Percentiles rank a stretch among this genome's conserved stretches.
Evolutionary conservation across 35 echinoderm and acorn worm genomes (phyloP).

Genomic region (Chiridota heheva): DNA sequence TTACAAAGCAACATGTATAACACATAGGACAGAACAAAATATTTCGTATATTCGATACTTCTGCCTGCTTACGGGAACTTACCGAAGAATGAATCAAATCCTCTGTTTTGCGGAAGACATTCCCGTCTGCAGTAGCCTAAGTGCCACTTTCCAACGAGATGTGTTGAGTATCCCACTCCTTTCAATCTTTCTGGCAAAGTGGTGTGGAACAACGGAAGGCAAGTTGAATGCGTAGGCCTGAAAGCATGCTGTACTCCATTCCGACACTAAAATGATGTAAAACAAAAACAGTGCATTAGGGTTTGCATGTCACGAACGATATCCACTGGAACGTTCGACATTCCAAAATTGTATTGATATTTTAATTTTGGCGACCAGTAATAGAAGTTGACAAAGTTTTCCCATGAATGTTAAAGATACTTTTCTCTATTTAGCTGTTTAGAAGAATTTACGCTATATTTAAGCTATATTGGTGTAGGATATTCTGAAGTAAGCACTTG

Average conservation of each 20-base stretch:
- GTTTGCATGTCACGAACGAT: too few relatives aligned
- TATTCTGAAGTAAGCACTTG: too few relatives aligned
- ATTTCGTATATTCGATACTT: background rate
- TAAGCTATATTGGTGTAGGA: too few relatives aligned
- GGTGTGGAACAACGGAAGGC: constrained; percentile 48
- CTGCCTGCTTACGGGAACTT: background rate
- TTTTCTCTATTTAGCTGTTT: too few relatives aligned
- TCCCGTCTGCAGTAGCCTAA: constrained; percentile 50
- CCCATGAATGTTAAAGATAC: too few relatives aligned
- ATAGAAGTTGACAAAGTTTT: too few relatives aligned
- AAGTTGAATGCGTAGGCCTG: background rate
- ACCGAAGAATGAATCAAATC: constrained; percentile 80
- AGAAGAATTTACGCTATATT: too few relatives aligned
- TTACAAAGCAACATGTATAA: background rate
- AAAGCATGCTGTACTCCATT: constrained; percentile 62
- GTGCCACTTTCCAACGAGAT: constrained; percentile 79
- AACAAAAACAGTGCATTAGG: background rate
- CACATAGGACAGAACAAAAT: background rate
- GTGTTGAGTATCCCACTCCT: constrained; percentile 48
- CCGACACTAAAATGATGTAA: constrained; percentile 31
- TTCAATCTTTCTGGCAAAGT: constrained; percentile 57
- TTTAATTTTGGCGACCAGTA: too few relatives aligned
- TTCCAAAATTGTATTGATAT: too few relatives aligned
- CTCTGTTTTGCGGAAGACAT: constrained; percentile 62
- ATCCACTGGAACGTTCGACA: too few relatives aligned